phyloP scores from a whole-genome alignment of 2,888 invertebrate species.

The Volucella inanis region DNA sequence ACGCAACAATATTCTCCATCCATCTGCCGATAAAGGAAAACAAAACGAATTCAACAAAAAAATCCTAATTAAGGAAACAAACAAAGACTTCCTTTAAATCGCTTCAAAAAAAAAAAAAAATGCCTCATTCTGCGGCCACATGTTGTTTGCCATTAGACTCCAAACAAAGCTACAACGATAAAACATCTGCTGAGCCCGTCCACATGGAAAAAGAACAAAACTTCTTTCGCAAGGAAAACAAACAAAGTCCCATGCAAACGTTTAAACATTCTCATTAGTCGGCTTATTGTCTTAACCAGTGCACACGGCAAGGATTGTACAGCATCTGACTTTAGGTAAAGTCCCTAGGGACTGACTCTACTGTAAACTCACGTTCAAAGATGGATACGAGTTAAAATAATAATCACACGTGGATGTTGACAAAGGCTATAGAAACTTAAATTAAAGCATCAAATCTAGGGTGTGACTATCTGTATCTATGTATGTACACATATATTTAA shows the following conservation, averaged over 20 bases:
- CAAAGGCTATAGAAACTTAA: constrained; percentile 36
- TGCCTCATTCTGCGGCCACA: constrained; percentile 66
- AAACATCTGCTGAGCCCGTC: constrained; percentile 66
- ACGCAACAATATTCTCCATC: constrained; percentile 3
- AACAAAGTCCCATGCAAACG: constrained; percentile 53
- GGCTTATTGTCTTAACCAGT: constrained; percentile 68
- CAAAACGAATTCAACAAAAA: constrained; percentile 52
- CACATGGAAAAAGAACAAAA: constrained; percentile 42
- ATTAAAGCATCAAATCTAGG: constrained; percentile 49
- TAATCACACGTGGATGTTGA: constrained; percentile 47
- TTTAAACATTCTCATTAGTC: constrained; percentile 63
- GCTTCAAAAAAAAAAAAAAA: constrained; percentile 33
- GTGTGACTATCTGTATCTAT: too few relatives aligned
- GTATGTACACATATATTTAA: constrained; percentile 17
- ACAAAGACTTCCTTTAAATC: constrained; percentile 55
- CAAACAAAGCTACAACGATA: constrained; percentile 22
- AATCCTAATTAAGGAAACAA: constrained; percentile 67
- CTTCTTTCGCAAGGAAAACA: constrained; percentile 66
- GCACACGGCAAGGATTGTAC: constrained; percentile 57
- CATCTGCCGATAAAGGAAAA: constrained; percentile 62
- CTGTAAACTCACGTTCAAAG: constrained; percentile 67
- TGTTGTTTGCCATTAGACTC: constrained; percentile 65
- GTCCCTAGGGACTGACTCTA: constrained; percentile 61
- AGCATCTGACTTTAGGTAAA: constrained; percentile 5
- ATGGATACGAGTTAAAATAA: constrained; percentile 58